phyloP scores from a whole-genome alignment of 23 tunicate species.

The Pegea sp. region DNA sequence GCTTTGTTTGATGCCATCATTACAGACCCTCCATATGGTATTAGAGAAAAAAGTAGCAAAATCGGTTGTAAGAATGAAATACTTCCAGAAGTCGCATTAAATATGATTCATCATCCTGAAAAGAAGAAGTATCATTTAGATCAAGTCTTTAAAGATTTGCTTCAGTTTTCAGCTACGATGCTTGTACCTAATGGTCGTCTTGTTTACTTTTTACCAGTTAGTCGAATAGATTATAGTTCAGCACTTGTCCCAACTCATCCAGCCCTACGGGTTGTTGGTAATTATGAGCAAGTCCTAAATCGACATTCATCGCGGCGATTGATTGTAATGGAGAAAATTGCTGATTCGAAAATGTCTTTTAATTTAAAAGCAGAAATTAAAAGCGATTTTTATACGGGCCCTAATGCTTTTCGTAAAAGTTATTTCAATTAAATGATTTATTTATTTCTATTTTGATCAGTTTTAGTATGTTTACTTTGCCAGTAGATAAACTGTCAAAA shows the following conservation, averaged over 20 bases:
- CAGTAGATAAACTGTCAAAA: too few relatives aligned
- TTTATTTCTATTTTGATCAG: too few relatives aligned
- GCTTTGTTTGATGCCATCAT: conserved; percentile 86
- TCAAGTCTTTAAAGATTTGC: conserved; percentile 74
- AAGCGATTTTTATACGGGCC: not conserved
- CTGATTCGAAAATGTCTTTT: not conserved
- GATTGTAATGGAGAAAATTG: conserved; percentile 69
- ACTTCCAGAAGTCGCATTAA: conserved; percentile 7
- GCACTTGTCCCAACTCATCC: conserved; percentile 65
- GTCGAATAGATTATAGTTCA: conserved; percentile 38
- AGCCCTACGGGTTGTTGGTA: conserved; percentile 32
- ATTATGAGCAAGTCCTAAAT: conserved; percentile 80
- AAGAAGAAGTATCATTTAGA: conserved; percentile 70
- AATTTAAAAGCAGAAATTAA: not conserved
- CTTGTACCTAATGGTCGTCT: conserved; percentile 63
- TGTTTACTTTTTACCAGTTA: conserved; percentile 86
- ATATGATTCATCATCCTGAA: conserved; percentile 59
- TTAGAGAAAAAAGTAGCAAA: conserved; percentile 53
- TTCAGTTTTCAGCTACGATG: conserved; percentile 33
- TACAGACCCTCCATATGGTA: conserved; percentile 99
- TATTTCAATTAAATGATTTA: too few relatives aligned
- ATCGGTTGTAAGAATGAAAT: conserved; percentile 51
- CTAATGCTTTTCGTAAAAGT: not conserved
- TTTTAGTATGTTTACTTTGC: too few relatives aligned
- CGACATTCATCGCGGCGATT: conserved; percentile 64